Base-by-base conservation (phyloP, 2,888 invertebrate species). In the Agrotis segetum region DNA sequence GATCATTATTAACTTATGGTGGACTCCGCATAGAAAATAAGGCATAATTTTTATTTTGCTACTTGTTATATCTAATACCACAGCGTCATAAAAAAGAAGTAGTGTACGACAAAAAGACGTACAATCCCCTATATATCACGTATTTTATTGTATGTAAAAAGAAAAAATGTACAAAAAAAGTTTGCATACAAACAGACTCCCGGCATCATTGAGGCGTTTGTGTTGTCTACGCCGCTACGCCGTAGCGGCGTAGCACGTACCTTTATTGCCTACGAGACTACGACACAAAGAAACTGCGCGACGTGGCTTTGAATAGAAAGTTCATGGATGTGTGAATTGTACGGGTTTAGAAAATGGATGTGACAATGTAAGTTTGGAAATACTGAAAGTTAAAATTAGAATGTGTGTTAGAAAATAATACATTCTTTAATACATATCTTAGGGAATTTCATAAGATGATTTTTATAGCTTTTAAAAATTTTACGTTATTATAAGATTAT, bases 231-330 rank as follows among this genome's bases (percentile, higher is more conserved):
- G 81, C 24, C 84, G 91, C 89, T 90, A 88, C 84, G 21, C 40
- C 83, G 87, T 87, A 88, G 88, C 86, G 44, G 11, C 72, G 86
- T 87, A 84, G 86, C 86, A 77, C 77, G 83, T 87, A 89, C 90
- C 90, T 91, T 91, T 92, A 92, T 91, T 92, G 92, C 91, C 90
- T 88, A 88, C 90, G 88, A 91, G 91, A 90, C 90, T 88, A 88
- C 90, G 89, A 91, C 88, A 93, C 94, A 94, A 94, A 94, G 94
- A 92, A 91, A 88, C 85, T 85, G 86, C 87, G 89, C 90, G 89
- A 87, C 90, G 83, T 78, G 81, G 84, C 74, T 77, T 82, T 88
- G 90, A 89, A 91, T 87, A 85, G 85, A 82, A 77, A 80, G 75
- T 74, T 74, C 55, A 66, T 9, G 14, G 69, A 80, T 60, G 64